Evolutionary conservation across 2,113 vertebrate genomes (phyloP), one percentile per base, ranked within the genome.

Genomic region (Myrmecobius fasciatus): DNA sequence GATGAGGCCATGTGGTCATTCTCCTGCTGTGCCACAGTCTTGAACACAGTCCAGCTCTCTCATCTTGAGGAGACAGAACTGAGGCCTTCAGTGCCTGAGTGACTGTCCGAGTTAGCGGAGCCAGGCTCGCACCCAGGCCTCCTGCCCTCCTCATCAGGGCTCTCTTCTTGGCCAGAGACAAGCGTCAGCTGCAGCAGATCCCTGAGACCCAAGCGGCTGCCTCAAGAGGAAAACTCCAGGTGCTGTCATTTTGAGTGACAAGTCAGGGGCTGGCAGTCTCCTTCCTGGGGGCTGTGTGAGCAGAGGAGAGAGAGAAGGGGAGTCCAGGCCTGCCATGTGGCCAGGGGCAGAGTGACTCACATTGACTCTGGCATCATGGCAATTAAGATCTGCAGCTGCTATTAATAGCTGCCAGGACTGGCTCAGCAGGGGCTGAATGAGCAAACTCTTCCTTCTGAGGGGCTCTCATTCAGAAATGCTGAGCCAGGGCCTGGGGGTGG

Each of bases 351-450:
- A 51, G 94, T 96, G 97, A 98, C 96, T 98, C 97, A 97, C 6
- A 52, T 31, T 1, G 43, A 0, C n/a, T 83, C 67, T 43, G 67
- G 93, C 97, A 49, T 1, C 0, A 53, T 92, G 14, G 97, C 95
- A 93, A 95, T 94, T 96, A 96, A 98, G 93, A 90, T 52, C 97
- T 67, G 95, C 91, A n/a, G 94, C 92, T 7, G 91, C 98, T 98
- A 98, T 98, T 97, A 98, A 98, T 96, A 98, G 97, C 92, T n/a
- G 60, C 91, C n/a, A 8, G 96, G 95, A 36, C 96, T n/a, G 94
- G 92, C 89, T 97, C 88, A 83, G 83, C 91, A 83, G 67, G 67
- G 67, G n/a, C 94, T 95, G 52, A 91, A 28, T 49, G 0, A 8
- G 0, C 75, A 49, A 25, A 89, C 89, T 90, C 67, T 43, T 83